phyloP scores from a whole-genome alignment of 2,888 invertebrate species.

The Bimastos eiseni region DNA sequence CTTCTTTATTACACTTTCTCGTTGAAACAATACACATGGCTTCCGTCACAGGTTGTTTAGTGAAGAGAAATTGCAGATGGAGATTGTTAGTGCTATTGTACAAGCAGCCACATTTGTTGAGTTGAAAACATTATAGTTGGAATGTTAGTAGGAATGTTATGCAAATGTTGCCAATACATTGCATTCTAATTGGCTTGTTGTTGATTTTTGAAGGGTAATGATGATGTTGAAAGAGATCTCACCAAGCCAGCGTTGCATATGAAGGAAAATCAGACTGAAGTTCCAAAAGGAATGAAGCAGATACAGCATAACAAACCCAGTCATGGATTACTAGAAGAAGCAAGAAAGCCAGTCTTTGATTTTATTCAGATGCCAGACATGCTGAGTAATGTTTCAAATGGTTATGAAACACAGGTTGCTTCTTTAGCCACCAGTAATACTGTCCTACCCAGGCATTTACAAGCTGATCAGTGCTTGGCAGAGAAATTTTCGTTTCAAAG shows the following conservation, averaged over 20 bases:
- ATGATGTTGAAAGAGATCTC: neutral
- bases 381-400: neutral
- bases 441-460: neutral
- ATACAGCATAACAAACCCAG: neutral
- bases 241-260: neutral
- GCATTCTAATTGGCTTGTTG: neutral
- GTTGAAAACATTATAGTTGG: neutral
- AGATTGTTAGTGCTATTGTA: too few relatives aligned
- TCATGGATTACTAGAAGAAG: neutral
- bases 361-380: neutral
- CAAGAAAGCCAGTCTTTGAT: neutral
- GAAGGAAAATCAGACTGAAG: neutral
- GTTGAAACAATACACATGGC: too few relatives aligned
- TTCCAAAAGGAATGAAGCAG: neutral
- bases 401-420: neutral
- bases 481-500: neutral
- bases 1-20: too few relatives aligned
- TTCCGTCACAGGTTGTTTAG: too few relatives aligned
- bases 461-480: neutral
- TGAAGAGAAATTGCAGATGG: too few relatives aligned
- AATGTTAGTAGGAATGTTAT: too few relatives aligned
- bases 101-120: neutral
- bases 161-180: neutral
- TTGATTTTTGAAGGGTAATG: slow-evolving; percentile 9
- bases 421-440: neutral